phyloP scores from a whole-genome alignment of 2,797 vertebrate genomes.

The Hapalemur alaotrensis region DNA sequence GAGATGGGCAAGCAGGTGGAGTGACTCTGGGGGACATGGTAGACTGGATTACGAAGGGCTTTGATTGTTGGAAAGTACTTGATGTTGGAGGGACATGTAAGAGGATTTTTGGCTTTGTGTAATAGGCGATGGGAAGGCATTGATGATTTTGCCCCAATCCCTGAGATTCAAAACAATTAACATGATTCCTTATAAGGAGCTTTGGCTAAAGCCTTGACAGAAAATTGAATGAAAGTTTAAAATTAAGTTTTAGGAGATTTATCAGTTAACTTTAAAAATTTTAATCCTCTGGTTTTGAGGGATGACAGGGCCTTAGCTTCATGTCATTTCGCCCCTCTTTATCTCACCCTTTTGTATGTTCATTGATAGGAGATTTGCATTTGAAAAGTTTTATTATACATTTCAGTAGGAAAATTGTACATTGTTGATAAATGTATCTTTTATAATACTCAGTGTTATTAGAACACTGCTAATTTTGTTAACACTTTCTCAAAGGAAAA shows the following conservation, averaged over 20 bases:
- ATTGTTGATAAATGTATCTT: conserved; percentile 72
- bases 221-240: conserved; percentile 28
- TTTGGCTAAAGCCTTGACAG: conserved; percentile 44
- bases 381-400: conserved; percentile 75
- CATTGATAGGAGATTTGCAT: conserved; percentile 70
- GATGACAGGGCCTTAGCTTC: conserved; percentile 64
- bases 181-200: conserved; percentile 42
- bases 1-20: not conserved
- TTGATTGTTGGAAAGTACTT: not conserved
- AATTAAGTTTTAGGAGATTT: conserved; percentile 46
- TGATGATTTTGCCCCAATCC: conserved; percentile 43
- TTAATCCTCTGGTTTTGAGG: conserved; percentile 40
- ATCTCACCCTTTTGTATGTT: conserved; percentile 57
- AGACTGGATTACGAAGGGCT: not conserved
- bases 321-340: conserved; percentile 23
- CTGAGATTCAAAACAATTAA: conserved; percentile 51
- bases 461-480: conserved; percentile 75
- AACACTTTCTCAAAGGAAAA: conserved; percentile 69
- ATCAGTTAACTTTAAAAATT: conserved; percentile 51
- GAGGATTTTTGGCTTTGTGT: conserved; percentile 40
- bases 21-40: not conserved
- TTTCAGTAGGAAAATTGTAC: conserved; percentile 66
- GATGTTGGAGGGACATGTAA: not conserved
- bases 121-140: not conserved
- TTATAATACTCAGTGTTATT: conserved; percentile 67